Evolutionary conservation across 2,888 invertebrate genomes (phyloP).

Genomic region (Diarsia brunnea): DNA sequence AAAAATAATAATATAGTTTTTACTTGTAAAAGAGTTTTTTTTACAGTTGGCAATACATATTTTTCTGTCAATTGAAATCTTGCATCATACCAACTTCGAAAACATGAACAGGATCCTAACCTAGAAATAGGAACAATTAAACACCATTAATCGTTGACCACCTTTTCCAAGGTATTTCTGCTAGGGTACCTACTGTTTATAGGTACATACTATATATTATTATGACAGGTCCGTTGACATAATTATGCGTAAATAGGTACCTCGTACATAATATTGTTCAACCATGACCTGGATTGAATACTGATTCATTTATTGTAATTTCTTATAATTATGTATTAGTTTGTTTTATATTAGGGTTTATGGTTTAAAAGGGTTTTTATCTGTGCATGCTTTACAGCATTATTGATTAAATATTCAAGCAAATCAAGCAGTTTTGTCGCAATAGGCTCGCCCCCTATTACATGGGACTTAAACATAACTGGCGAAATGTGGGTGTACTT

Average conservation of each 20-base stretch:
- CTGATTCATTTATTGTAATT: constrained; percentile 49
- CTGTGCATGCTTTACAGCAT: neutral
- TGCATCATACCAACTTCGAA: neutral
- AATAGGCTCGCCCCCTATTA: too few species aligned
- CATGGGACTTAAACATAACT: too few species aligned
- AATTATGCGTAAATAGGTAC: constrained; percentile 50
- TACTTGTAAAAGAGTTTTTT: neutral
- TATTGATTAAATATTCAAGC: too few species aligned
- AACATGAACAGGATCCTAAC: neutral
- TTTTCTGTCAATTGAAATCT: neutral
- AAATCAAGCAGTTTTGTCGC: too few species aligned
- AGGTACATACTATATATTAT: constrained; percentile 23
- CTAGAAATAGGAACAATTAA: neutral
- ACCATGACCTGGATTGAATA: constrained; percentile 51
- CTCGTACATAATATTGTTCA: constrained; percentile 25
- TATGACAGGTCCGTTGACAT: constrained; percentile 43
- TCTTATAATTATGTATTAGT: constrained; percentile 15
- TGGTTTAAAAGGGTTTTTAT: neutral
- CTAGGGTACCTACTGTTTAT: constrained; percentile 8
- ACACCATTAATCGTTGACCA: too few species aligned
- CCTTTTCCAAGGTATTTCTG: neutral
- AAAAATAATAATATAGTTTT: neutral
- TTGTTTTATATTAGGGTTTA: constrained; percentile 20
- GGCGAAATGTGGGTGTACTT: too few species aligned
- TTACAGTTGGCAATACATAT: neutral